Evolutionary conservation across 2,888 invertebrate species (phyloP), one percentile per base, ranked within the genome.

Genomic region (Oxystoma pomonae): DNA sequence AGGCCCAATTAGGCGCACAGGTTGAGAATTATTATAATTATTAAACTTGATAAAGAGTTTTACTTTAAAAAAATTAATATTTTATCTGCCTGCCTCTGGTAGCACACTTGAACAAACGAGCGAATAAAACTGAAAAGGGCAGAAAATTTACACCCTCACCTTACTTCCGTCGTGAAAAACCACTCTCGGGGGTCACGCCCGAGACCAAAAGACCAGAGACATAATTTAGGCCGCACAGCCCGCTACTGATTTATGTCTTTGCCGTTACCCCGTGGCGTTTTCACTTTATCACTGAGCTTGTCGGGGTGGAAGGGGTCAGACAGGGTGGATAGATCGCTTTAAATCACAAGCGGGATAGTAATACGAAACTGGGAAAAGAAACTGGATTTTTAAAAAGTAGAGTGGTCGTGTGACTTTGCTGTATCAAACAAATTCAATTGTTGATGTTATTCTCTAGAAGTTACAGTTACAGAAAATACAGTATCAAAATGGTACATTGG

Each of bases 231-330:
- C 35, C 35, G 35, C 3, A 12, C 65, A 21, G 62, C 55, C 60
- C 65, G 63, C 55, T 20, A 60, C 65, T 62, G 65, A 62, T 63
- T 63, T 65, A 63, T 60, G 52, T 35, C 61, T 20, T 53, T 20
- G 55, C 22, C 62, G 52, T 59, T n/a, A 17, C 49, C 61, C 60
- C 22, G 59, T 62, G 62, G 60, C 58, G 57, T 57, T 49, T 59
- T 52, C 57, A 62, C 59, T 59, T 65, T 65, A 65, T 65, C 61
- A 62, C 64, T 19, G 55, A 18, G 55, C 5, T 35, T 35, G 35
- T 35, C 35, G 35, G 35, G 35, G 3, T 35, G 35, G 35, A 35
- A 35, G 35, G 35, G 35, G 35, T 35, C 35, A 35, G 35, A 35
- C 35, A 35, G 35, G 35, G 35, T 35, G 35, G 35, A 35, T 7